phyloP scores from a whole-genome alignment of 2,888 invertebrate species.

The Eudemis profundana region DNA sequence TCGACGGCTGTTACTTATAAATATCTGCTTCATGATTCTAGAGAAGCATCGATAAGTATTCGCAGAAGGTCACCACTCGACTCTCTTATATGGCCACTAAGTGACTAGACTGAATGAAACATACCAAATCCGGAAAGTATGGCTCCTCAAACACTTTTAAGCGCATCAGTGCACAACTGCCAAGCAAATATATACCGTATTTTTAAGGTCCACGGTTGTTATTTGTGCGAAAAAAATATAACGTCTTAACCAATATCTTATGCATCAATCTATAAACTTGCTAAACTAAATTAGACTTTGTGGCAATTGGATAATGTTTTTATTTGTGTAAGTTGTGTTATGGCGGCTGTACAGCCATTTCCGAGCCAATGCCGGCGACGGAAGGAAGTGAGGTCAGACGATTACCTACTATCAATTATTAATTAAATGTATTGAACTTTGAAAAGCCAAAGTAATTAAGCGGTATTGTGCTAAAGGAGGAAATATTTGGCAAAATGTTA shows the following conservation, averaged over 20 bases:
- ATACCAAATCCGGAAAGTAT: slow-evolving; percentile 32
- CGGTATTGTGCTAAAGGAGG: slow-evolving; percentile 28
- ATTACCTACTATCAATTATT: slow-evolving; percentile 50
- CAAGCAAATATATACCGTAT: slow-evolving; percentile 3
- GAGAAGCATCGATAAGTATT: slow-evolving; percentile 19
- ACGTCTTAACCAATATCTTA: not conserved
- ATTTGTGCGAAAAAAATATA: not conserved
- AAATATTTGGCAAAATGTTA: slow-evolving; percentile 30
- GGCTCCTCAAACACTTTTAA: not conserved
- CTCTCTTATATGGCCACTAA: slow-evolving; percentile 38
- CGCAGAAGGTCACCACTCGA: slow-evolving; percentile 32
- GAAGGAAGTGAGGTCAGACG: slow-evolving; percentile 64
- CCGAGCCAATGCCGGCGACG: slow-evolving; percentile 58
- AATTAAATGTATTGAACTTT: slow-evolving; percentile 49
- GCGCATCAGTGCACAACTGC: not conserved
- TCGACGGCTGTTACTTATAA: slow-evolving; percentile 8
- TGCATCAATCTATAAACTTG: slow-evolving; percentile 1
- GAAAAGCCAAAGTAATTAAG: slow-evolving; percentile 43
- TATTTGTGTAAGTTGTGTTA: not conserved
- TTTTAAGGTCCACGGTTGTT: not conserved
- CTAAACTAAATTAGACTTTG: slow-evolving; percentile 31
- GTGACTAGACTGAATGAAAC: slow-evolving; percentile 37
- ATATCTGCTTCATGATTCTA: slow-evolving; percentile 11
- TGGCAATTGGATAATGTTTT: slow-evolving; percentile 5
- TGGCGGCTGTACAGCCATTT: slow-evolving; percentile 52